Base-by-base conservation (phyloP, 2,797 vertebrate species). In the Cynodonichthys magdalenae region DNA sequence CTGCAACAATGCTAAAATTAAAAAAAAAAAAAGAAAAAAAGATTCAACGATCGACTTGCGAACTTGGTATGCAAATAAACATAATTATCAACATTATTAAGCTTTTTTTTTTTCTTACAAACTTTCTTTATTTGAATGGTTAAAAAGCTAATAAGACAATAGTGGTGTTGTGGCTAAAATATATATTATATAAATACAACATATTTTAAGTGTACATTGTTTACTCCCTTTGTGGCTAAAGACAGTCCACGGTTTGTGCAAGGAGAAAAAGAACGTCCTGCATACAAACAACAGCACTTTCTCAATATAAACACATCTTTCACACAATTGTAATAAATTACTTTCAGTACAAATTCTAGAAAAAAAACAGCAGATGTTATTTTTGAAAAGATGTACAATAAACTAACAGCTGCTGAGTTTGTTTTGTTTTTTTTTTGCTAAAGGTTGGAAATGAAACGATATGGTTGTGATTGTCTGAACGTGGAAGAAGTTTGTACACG, bases 91-190 rank as follows among this genome's bases (percentile, higher is more conserved):
- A 78, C 55, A 66, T 41, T 62, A 63, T 75, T 50, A 77, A 44
- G 66, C 67, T 71, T 79, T 79, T 79, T 69, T 68, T 63, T 80
- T 63, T 76, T 57, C 66, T 39, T 60, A 80, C 72, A 39, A 77
- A 82, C 72, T 72, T 83, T 85, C 81, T 89, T 92, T 87, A 89
- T 91, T 90, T 81, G 24, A 86, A 84, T 79, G 75, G 76, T 87
- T 90, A 90, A 88, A 92, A 90, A 53, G 63, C 80, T 77, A 88
- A 85, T 92, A 92, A 92, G 92, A 93, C 92, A 92, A 92, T 90
- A 92, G 92, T 93, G 94, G 92, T 92, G 90, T 81, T 85, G 88
- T 87, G 81, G 73, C 92, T 93, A 93, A 93, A 93, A 93, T 91
- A 87, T 90, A 93, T 93, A 91, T 92, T 91, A 92, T 86, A 92